These are phyloP conservation scores for Dynastes maya DNA, from an alignment of 2,888 invertebrate species.

Conservation along the genomic window DNA sequence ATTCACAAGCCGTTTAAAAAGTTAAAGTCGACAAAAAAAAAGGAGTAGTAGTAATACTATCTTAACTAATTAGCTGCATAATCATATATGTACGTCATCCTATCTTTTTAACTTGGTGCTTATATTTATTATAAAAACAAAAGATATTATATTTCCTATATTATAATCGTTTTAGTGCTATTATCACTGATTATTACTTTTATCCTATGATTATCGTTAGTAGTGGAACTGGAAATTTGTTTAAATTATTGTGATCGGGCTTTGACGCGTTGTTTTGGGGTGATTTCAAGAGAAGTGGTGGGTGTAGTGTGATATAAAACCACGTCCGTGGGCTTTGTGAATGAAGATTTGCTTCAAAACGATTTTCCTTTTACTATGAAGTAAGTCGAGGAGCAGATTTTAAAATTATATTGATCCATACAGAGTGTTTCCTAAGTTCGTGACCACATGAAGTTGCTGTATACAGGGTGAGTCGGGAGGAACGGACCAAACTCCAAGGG, in stretches of 20 bases:
- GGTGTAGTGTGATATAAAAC: no score
- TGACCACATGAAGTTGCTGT: background rate
- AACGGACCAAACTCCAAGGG: no score
- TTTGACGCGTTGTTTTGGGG: no score
- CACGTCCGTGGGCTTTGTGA: no score
- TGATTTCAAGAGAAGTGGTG: no score
- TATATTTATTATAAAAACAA: slow-evolving; percentile 56
- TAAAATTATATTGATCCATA: slow-evolving; percentile 52
- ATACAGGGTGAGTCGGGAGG: no score
- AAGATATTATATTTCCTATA: slow-evolving; percentile 4
- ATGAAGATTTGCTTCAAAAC: slow-evolving; percentile 50
- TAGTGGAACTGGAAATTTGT: background rate
- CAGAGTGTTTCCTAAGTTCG: background rate
- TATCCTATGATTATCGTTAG: background rate
- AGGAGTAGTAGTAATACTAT: background rate
- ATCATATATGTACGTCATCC: background rate
- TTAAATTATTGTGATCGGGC: background rate
- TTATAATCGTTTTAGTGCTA: background rate
- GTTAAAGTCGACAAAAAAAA: background rate
- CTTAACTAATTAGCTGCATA: background rate
- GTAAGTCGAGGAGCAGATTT: no score
- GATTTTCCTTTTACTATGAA: slow-evolving; percentile 40
- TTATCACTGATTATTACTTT: background rate
- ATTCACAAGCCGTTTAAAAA: slow-evolving; percentile 1
- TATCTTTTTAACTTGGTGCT: slow-evolving; percentile 56